Base-by-base conservation (phyloP, 2,888 invertebrate genomes). In the Papilio gigon region DNA sequence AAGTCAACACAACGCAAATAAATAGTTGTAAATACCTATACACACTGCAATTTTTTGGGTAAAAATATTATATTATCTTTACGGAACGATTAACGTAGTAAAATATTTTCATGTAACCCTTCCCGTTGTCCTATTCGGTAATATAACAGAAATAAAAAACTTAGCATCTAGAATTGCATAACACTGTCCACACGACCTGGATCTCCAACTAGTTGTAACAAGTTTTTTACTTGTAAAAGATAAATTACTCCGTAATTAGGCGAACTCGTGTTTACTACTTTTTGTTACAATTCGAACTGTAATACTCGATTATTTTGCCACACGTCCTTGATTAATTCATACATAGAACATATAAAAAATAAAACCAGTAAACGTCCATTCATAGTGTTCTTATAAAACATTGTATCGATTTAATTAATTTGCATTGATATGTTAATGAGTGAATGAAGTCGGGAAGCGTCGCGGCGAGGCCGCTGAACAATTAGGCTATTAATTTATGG, bases 321-420 rank as follows among this genome's bases (percentile, higher is more conserved):
- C 25, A 35, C 47, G 60, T 50, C 61, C 61, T 65, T 65, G 68
- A 33, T 63, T 53, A 44, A 30, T 56, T 65, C 65, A 65, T 69
- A 53, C 40, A 50, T 60, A 30, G 9, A 50, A 14, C 59, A 27
- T 27, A 17, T 53, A 47, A 27, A 50, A 47, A 67, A 67, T 64
- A 71, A 70, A 71, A 42, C 67, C 65, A 65, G 65, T 44, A 61
- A 59, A 40, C 30, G 67, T 58, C 68, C 69, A 71, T 74, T 72
- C 73, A 71, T 71, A 47, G 59, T 62, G 66, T 67, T 71, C 62
- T 64, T 73, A 73, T 67, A 70, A 70, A 61, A 70, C 58, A 63
- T 56, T 71, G 70, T 73, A 72, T 74, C 70, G 71, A 76, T 76
- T 50, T 74, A 73, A 76, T 73, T 75, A 74, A 78, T 77, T 75